Evolutionary conservation across 2,888 invertebrate species (phyloP), one percentile per base, ranked within the genome.

Genomic region (Eretmocerus hayati): DNA sequence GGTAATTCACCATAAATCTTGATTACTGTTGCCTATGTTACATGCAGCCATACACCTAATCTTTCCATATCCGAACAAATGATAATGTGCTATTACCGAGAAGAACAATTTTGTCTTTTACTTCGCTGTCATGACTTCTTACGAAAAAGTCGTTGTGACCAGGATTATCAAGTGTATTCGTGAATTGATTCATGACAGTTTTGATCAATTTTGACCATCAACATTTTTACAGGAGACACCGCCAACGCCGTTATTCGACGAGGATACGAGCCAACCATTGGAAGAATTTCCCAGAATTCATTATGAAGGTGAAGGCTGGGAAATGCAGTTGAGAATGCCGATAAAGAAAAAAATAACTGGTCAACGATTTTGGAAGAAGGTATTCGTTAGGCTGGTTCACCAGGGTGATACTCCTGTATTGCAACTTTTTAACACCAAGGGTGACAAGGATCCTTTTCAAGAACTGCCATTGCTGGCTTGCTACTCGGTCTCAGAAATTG

Each of bases 331-430:
- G 44, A 79, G 97, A 2, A 94, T 95, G 67, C 95, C 95, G 2
- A 91, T 91, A 67, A 95, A 95, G 72, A 95, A 95, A 78, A 94
- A 93, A 72, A 90, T 93, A 53, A 93, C 93, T 0, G 92, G 90
- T 1, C 91, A 92, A 67, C 78, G 90, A 59, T 95, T 91, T 74
- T 99, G 99, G 99, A 97, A 97, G 76, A 93, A 96, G 71, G 87
- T 95, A 48, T 93, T 85, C 69, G 87, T 96, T 5, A 84, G 84
- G 49, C 67, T 97, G 48, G 80, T 83, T 11, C 75, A 77, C 60
- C 88, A 87, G 67, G 86, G 83, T 46, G 91, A 91, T 64, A 86
- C 82, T 62, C 88, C 91, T 0, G 84, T 87, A 37, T 78, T 97
- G 51, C 92, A 93, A 72, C 75, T 96, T 48, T 89, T 81, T 65